These are phyloP conservation scores for Chloroclysta siterata DNA, from an alignment of 2,888 invertebrate species.

Conservation along the genomic window DNA sequence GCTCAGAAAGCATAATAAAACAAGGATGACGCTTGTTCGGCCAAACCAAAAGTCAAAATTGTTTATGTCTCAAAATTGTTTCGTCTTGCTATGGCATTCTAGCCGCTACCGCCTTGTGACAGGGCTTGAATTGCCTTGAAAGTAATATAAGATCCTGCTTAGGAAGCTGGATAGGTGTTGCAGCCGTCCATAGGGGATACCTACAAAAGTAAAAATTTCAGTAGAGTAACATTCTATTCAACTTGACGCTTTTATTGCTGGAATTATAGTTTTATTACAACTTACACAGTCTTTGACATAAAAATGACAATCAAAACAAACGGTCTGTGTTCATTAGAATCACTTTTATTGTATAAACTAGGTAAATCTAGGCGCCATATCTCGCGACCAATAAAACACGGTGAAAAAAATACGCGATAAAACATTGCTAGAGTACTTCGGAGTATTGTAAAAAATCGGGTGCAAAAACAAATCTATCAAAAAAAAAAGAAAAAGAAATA, in stretches of 20 bases:
- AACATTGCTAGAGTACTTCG: not conserved
- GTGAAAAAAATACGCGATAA: not conserved
- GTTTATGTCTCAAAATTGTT: constrained; percentile 31
- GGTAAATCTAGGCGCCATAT: too few relatives aligned
- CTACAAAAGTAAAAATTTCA: constrained; percentile 27
- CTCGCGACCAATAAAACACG: not conserved
- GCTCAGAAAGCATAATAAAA: constrained; percentile 29
- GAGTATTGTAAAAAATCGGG: not conserved
- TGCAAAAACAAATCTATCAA: not conserved
- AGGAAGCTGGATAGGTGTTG: constrained; percentile 26
- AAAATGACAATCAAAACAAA: too few relatives aligned
- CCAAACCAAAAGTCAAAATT: constrained; percentile 32
- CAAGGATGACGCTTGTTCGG: constrained; percentile 26
- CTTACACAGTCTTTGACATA: not conserved
- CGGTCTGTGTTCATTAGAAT: too few relatives aligned
- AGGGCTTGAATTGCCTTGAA: constrained; percentile 6
- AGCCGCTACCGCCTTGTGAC: constrained; percentile 5
- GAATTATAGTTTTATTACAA: constrained; percentile 5
- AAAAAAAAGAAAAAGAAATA: constrained; percentile 11
- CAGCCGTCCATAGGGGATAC: constrained; percentile 18
- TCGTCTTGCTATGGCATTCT: constrained; percentile 1
- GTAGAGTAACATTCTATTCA: constrained; percentile 3
- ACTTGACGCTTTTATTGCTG: constrained; percentile 8
- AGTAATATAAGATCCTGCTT: constrained; percentile 12
- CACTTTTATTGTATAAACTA: too few relatives aligned